These are phyloP conservation scores for Campylomormyrus numenius DNA, from an alignment of 2,113 vertebrate species.

Conservation along the genomic window DNA sequence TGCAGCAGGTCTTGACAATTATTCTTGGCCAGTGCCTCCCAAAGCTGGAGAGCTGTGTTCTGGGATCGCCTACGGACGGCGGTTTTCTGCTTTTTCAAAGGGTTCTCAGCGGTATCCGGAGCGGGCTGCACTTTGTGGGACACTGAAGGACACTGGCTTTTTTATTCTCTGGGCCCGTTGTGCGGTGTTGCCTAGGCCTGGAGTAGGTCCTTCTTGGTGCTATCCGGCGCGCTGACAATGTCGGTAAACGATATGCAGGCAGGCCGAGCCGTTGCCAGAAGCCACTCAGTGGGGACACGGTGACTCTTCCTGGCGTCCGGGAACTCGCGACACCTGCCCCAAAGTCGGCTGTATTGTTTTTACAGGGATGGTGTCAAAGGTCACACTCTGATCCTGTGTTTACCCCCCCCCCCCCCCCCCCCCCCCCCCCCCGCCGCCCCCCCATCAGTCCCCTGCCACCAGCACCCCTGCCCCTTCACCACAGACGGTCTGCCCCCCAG, in stretches of 20 bases:
- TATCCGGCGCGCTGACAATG: neutral
- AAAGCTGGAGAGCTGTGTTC: neutral
- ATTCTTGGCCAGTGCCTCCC: neutral
- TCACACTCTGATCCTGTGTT: neutral
- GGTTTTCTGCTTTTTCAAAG: neutral
- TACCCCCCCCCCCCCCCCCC: neutral
- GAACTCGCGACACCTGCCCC: neutral
- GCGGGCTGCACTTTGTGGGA: neutral
- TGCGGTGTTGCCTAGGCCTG: neutral
- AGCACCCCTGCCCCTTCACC: too few species aligned
- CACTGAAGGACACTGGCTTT: neutral
- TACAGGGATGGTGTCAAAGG: neutral
- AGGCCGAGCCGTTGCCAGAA: neutral
- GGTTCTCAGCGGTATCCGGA: neutral
- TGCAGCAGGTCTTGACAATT: neutral
- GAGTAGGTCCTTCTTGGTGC: neutral
- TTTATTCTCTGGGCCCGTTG: neutral
- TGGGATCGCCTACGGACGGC: neutral
- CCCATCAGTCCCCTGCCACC: too few species aligned
- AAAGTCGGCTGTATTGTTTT: neutral
- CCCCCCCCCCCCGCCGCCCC: neutral
- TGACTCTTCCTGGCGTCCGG: neutral
- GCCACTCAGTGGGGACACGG: neutral
- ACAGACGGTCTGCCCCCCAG: too few species aligned
- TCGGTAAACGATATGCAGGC: neutral